These are phyloP conservation scores for Anarrhichthys ocellatus DNA, from an alignment of 2,113 vertebrate genomes.

Conservation along the genomic window DNA sequence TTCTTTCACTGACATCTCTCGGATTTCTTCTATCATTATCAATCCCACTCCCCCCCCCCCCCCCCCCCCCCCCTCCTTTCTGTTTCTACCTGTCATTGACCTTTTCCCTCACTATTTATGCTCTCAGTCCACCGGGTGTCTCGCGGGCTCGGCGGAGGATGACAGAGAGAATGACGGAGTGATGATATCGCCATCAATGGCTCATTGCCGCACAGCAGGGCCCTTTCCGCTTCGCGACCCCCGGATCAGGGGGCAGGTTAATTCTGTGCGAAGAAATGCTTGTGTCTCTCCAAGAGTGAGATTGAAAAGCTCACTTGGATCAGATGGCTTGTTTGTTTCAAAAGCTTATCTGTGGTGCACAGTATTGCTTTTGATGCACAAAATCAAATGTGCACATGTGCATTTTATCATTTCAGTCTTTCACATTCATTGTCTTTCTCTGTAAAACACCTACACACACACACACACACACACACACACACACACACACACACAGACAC, in stretches of 20 bases:
- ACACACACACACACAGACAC: background rate
- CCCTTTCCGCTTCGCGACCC: constrained; percentile 45
- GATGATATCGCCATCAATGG: constrained; percentile 62
- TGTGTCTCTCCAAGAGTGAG: constrained; percentile 54
- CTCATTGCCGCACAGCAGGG: constrained; percentile 42
- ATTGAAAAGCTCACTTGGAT: constrained; percentile 59
- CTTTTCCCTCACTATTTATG: constrained; percentile 47
- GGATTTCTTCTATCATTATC: constrained; percentile 40
- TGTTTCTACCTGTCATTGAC: constrained; percentile 47
- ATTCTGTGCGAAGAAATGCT: constrained; percentile 56
- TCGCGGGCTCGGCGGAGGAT: constrained; percentile 43
- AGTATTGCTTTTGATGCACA: constrained; percentile 55
- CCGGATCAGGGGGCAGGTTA: constrained; percentile 59
- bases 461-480: constrained; percentile 8
- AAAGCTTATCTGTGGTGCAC: constrained; percentile 62
- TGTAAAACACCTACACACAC: constrained; percentile 1
- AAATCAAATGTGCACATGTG: constrained; percentile 58
- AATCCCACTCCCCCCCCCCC: background rate
- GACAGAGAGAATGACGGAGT: constrained; percentile 42
- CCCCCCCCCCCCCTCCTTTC: background rate
- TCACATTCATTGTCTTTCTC: background rate
- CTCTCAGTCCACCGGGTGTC: constrained; percentile 32
- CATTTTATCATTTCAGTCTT: constrained; percentile 21
- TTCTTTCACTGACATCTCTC: constrained; percentile 23
- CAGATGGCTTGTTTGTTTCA: constrained; percentile 68